Percentiles rank a stretch among this genome's conserved stretches.
phyloP scores from a whole-genome alignment of 1,140 invertebrate species.

The Bombus huntii region DNA sequence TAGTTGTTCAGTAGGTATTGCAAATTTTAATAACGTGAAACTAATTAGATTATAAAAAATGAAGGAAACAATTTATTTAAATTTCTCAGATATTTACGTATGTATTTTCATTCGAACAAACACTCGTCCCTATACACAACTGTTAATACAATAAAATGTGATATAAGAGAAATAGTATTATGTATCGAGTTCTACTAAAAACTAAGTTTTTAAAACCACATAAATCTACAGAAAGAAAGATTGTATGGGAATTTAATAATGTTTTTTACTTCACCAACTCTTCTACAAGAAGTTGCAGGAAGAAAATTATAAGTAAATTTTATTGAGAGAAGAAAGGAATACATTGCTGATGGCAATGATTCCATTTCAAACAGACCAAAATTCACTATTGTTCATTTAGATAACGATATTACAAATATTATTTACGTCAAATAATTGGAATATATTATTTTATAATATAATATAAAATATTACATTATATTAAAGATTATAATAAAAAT shows the following conservation, averaged over 20 bases:
- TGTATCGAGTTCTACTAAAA: constrained; percentile 3
- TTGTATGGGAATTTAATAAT: background rate
- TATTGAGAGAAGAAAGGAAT: constrained; percentile 38
- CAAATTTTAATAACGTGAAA: background rate
- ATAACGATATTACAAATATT: background rate
- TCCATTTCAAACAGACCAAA: constrained; percentile 45
- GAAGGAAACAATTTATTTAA: background rate
- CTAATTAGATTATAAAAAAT: background rate
- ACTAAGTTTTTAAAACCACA: background rate
- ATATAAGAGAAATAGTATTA: constrained; percentile 8
- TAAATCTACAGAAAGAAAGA: background rate
- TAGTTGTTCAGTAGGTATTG: background rate
- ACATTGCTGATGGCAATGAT: constrained; percentile 61
- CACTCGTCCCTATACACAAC: constrained; percentile 2
- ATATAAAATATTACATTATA: background rate
- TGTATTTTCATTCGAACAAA: background rate
- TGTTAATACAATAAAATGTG: constrained; percentile 39
- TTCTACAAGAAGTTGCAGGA: constrained; percentile 63
- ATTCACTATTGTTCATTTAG: background rate
- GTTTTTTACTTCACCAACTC: constrained; percentile 63
- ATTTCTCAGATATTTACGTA: background rate
- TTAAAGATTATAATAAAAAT: background rate
- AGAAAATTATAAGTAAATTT: constrained; percentile 44
- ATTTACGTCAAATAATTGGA: background rate
- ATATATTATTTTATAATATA: background rate